Percentiles rank a stretch among this genome's conserved stretches.
Conservation (phyloP, 92 coral and sea anemone genomes). For the Umimayanthus chanpuru region DNA sequence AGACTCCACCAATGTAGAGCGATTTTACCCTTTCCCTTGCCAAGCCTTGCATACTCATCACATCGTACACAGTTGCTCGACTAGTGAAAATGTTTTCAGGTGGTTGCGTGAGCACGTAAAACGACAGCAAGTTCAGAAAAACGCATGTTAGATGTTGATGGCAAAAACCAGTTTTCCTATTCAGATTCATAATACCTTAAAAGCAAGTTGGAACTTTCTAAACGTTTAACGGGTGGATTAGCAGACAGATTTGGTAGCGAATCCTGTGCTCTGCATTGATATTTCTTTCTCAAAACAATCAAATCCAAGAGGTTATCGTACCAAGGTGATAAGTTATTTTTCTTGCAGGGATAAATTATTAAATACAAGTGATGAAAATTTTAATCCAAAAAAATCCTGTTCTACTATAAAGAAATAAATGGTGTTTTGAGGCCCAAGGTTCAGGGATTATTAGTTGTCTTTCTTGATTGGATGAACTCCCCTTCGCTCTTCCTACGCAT, state of each 20-base stretch:
- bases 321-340: too few species aligned
- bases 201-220: background rate
- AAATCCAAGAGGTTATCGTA: background rate
- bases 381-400: too few species aligned
- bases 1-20: constrained; percentile 10
- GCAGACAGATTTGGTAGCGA: background rate
- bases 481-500: background rate
- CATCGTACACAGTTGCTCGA: background rate
- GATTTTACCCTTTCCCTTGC: background rate
- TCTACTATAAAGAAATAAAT: too few species aligned
- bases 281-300: background rate
- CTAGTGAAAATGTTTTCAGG: background rate
- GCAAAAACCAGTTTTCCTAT: background rate
- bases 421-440: background rate
- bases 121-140: background rate
- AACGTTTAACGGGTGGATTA: background rate
- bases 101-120: background rate
- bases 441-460: too few species aligned
- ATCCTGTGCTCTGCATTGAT: background rate
- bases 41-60: background rate
- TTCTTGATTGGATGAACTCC: background rate
- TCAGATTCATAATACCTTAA: background rate
- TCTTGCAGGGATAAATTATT: too few species aligned
- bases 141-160: background rate
- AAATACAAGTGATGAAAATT: too few species aligned